Base-by-base conservation (phyloP, 2,797 vertebrate species). In the Limnodromus scolopaceus region DNA sequence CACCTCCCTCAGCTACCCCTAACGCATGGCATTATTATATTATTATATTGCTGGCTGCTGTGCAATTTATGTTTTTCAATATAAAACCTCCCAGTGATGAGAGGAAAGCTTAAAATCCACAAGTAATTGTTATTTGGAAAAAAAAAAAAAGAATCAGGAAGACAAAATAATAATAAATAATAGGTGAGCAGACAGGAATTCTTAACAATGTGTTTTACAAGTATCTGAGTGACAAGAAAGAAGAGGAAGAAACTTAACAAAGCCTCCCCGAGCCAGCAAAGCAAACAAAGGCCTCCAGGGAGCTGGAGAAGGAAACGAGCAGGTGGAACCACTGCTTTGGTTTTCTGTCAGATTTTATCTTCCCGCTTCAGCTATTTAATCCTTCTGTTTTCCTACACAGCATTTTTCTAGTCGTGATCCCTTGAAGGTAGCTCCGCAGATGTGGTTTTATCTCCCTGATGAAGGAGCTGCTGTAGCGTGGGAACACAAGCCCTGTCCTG, bases 391-490 rank as follows among this genome's bases (percentile, higher is more conserved):
- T 6, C 88, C 65, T 34, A 20, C 69, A 38, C 51, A 30, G 30
- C 2, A 0, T 23, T 51, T 60, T 72, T 8, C 79, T 41, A 14
- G 28, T 9, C 0, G 0, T 0, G 3, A 3, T 70, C 80, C 66
- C 51, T 45, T 0, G 1, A 4, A n/a, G 65, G 65, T 18, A 74
- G n/a, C 53, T 13, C 71, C 3, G 46, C 5, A 20, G 46, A 6
- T 8, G n/a, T 9, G 13, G 20, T 53, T 13, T 39, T 34, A 54
- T 23, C 54, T 19, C 38, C 55, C 4, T 25, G 4, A 6, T 6
- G 22, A 15, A 64, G 32, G 89, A 34, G 55, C 1, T 30, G 76
- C 68, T 43, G 23, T 4, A 2, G 43, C 0, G 0, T 8, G 36
- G 63, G 77, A 36, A 2, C 63, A 53, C 57, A n/a, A 43, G 8